Conservation (phyloP, 2,113 vertebrate genomes). For the Glaucidium brasilianum region DNA sequence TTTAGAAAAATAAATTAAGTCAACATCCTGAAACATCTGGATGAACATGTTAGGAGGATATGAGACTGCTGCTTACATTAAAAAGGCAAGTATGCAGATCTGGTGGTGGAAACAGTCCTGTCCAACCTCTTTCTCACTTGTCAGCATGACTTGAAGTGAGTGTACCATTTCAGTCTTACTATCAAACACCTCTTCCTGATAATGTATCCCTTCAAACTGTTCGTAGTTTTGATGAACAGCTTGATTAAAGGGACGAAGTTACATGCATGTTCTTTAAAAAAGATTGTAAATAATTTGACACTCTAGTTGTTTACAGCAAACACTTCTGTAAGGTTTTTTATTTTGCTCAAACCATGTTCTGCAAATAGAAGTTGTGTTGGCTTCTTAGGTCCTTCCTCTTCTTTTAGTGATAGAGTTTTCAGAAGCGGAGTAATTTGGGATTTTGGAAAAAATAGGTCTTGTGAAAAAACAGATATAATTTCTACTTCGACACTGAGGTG, state of each 20-base stretch:
- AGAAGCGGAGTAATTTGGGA: background rate
- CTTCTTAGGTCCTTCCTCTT: background rate
- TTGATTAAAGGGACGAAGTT: background rate
- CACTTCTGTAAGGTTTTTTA: background rate
- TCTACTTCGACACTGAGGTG: background rate
- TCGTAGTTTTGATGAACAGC: background rate
- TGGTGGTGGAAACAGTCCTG: background rate
- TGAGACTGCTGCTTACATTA: background rate
- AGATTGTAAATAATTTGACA: background rate
- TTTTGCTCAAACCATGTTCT: background rate
- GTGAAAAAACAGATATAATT: background rate
- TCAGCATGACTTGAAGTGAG: background rate
- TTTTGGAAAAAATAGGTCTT: background rate
- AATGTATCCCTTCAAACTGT: background rate
- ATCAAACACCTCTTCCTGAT: background rate
- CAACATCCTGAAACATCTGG: background rate
- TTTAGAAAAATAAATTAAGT: background rate
- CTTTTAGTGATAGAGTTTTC: background rate
- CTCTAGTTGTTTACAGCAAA: background rate
- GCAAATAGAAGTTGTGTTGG: background rate
- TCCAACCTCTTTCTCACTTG: background rate
- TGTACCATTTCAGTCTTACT: background rate
- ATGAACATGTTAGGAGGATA: background rate
- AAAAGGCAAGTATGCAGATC: background rate
- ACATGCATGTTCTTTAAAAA: accelerated